Conservation (phyloP, 2,113 vertebrate genomes). For the Notothenia rossii region DNA sequence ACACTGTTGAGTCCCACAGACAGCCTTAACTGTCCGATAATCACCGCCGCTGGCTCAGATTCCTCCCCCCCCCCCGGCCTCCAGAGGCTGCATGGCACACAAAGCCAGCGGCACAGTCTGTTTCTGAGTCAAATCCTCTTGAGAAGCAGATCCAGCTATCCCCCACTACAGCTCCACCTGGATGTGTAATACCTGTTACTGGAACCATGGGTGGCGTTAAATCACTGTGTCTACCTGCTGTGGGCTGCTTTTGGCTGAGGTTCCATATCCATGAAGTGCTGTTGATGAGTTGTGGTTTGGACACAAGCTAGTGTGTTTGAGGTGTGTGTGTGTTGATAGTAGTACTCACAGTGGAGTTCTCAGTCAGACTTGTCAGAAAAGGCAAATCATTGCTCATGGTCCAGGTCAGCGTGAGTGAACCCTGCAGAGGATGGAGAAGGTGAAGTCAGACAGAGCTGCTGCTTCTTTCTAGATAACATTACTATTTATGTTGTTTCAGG, state of each 20-base stretch:
- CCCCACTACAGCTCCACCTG: constrained; percentile 11
- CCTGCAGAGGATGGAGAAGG: constrained; percentile 60
- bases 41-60: constrained; percentile 31
- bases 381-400: constrained; percentile 93
- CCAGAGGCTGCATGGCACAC: constrained; percentile 14
- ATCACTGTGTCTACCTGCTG: background rate
- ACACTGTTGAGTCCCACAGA: constrained; percentile 12
- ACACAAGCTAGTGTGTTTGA: constrained; percentile 3
- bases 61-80: background rate
- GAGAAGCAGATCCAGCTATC: constrained; percentile 23
- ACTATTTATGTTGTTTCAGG: background rate
- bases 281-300: background rate
- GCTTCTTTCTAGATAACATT: background rate
- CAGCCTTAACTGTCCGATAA: constrained; percentile 38
- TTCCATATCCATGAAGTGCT: background rate
- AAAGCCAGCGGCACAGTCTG: constrained; percentile 6
- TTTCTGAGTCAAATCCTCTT: constrained; percentile 26
- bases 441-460: constrained; percentile 7
- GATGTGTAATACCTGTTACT: background rate
- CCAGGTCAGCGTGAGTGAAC: constrained; percentile 79
- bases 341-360: constrained; percentile 89
- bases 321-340: constrained; percentile 8
- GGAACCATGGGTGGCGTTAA: background rate
- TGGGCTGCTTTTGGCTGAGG: background rate
- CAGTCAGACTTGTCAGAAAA: constrained; percentile 89